Conservation (phyloP, 2,888 invertebrate species). For the Scotopteryx bipunctaria region DNA sequence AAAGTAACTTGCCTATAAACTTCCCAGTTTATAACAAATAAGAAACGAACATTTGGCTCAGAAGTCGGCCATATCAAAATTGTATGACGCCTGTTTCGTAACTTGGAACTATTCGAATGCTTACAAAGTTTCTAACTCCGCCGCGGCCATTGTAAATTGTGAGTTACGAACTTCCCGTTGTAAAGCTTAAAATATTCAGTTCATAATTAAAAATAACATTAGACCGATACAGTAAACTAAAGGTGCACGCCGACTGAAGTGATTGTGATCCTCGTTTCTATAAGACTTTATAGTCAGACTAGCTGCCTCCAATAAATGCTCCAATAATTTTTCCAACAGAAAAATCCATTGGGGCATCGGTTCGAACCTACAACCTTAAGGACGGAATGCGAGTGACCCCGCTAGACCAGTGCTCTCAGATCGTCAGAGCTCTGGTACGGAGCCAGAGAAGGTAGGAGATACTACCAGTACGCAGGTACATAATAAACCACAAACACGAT, state of each 20-base stretch:
- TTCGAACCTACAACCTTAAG: too few species aligned
- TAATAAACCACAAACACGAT: too few species aligned
- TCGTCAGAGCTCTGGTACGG: too few species aligned
- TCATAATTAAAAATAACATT: constrained; percentile 45
- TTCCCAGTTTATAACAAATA: constrained; percentile 14
- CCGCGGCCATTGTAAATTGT: constrained; percentile 41
- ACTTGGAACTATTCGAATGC: constrained; percentile 22
- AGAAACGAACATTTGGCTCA: constrained; percentile 14
- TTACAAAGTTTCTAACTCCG: constrained; percentile 38
- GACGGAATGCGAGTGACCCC: too few species aligned
- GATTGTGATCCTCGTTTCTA: background rate
- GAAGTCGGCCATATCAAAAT: constrained; percentile 18
- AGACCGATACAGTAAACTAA: constrained; percentile 10
- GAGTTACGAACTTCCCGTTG: constrained; percentile 31
- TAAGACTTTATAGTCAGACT: too few species aligned
- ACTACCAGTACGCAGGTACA: too few species aligned
- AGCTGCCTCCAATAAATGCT: too few species aligned
- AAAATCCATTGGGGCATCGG: too few species aligned
- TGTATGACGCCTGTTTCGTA: constrained; percentile 21
- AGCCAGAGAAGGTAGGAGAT: too few species aligned
- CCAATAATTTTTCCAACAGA: too few species aligned
- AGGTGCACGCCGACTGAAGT: background rate
- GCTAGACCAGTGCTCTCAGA: too few species aligned
- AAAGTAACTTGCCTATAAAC: constrained; percentile 12
- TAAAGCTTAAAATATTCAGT: constrained; percentile 43